Base-by-base conservation (phyloP, 2,888 invertebrate species). In the Nezara viridula region DNA sequence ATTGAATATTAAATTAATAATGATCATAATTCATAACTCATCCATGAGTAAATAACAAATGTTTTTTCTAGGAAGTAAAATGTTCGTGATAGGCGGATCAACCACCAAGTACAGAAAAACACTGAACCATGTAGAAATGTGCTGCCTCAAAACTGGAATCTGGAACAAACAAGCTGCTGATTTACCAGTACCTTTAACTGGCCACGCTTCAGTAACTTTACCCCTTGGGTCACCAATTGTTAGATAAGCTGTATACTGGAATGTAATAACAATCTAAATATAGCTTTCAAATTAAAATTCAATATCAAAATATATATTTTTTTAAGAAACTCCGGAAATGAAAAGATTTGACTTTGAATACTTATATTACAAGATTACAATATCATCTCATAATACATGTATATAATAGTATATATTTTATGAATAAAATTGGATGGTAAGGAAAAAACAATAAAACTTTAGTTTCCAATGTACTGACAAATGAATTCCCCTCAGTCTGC, bases 11-110 rank as follows among this genome's bases (percentile, higher is more conserved):
- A n/a, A n/a, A n/a, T n/a, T n/a, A n/a, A 52, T 24, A 6, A 24
- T 37, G 77, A n/a, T 16, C 32, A 77, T 27, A 77, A 2, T 77
- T 77, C 16, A 27, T 37, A 77, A n/a, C n/a, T n/a, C n/a, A 73
- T 14, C 12, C 12, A 77, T 37, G 2, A 19, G 77, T 27, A 37
- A 37, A 77, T 77, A 32, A 37, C 21, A 7, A 52, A 52, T 55
- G 19, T 19, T 55, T 49, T 60, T 87, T 73, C 40, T 60, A 89
- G 90, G 90, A 40, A 89, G 89, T 37, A 40, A 89, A 66, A 90
- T 90, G 90, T 49, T 89, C 10, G 40, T 90, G 14, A 77, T 90
- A 37, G 90, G 90, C 24, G 90, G 90, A 16, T 88, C 90, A 16
- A 89, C 90, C 9, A 90, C 90, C 0, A 89, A 89, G 27, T 86